Percentiles rank a stretch among this genome's conserved stretches.
Conservation (phyloP, 2,113 vertebrate species). For the Hypanus sabinus region DNA sequence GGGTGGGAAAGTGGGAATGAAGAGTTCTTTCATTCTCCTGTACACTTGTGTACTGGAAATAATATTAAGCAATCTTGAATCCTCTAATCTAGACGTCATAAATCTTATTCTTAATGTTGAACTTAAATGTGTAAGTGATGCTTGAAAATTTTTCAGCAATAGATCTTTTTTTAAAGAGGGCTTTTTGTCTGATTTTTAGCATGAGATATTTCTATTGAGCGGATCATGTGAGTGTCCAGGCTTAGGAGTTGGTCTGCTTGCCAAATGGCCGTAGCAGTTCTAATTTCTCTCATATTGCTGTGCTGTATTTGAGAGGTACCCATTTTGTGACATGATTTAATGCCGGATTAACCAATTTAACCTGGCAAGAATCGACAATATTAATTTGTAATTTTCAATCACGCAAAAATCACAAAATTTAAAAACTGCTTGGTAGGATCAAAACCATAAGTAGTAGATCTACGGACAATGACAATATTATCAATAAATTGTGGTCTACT, state of each 20-base stretch:
- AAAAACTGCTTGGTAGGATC: not conserved
- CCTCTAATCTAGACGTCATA: not conserved
- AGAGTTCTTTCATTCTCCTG: not conserved
- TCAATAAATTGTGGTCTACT: not conserved
- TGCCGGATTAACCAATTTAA: not conserved
- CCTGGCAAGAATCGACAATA: not conserved
- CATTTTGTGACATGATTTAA: conserved; percentile 14
- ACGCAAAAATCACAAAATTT: not conserved
- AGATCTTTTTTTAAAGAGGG: not conserved
- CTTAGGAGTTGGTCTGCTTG: not conserved
- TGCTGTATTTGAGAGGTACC: not conserved
- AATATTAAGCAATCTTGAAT: no score
- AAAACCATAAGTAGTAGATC: not conserved
- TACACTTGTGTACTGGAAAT: no score
- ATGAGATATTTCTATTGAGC: not conserved
- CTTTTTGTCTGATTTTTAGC: not conserved
- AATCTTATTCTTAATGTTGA: conserved; percentile 25
- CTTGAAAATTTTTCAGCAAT: not conserved
- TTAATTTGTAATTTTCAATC: not conserved
- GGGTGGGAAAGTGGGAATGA: not conserved
- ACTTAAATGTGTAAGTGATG: not conserved
- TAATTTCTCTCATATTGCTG: not conserved
- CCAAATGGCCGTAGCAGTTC: not conserved
- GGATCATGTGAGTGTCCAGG: not conserved
- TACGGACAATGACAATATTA: not conserved